A percentile compares a stretch with the other conserved stretches of the same genome.
Evolutionary conservation across 1,140 invertebrate genomes (phyloP).

Genomic region (Antheraea pernyi): DNA sequence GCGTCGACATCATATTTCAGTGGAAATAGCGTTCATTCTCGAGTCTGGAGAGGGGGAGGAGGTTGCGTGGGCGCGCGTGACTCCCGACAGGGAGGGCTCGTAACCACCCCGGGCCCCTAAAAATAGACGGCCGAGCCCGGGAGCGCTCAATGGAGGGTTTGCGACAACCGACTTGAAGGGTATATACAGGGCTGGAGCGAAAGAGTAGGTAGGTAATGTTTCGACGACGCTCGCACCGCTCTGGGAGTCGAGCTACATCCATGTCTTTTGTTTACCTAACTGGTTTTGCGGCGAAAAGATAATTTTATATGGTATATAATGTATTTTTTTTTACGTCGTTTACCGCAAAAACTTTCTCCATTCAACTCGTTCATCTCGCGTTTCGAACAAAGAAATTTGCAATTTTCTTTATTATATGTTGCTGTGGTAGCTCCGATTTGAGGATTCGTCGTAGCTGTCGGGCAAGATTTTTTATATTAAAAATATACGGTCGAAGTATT

Average conservation of each 20-base stretch:
- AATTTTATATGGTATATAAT: conserved; percentile 7
- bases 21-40: conserved; percentile 21
- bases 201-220: conserved; percentile 1
- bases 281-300: conserved; percentile 7
- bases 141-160: conserved; percentile 55
- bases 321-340: conserved; percentile 3
- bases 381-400: background rate
- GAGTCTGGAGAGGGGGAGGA: conserved; percentile 15
- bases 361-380: background rate
- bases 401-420: conserved; percentile 7
- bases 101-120: conserved; percentile 42
- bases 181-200: background rate
- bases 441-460: background rate
- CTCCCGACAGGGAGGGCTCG: conserved; percentile 14
- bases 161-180: conserved; percentile 10
- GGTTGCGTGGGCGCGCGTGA: conserved; percentile 46
- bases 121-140: conserved; percentile 59
- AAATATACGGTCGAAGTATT: too few relatives aligned
- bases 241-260: background rate
- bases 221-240: background rate
- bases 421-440: background rate
- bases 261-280: conserved; percentile 11
- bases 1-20: conserved; percentile 14
- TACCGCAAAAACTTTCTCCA: conserved; percentile 10
- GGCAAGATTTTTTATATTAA: too few relatives aligned